Evolutionary conservation across 1,140 invertebrate genomes (phyloP).

Genomic region (Zaprionus ornatus): DNA sequence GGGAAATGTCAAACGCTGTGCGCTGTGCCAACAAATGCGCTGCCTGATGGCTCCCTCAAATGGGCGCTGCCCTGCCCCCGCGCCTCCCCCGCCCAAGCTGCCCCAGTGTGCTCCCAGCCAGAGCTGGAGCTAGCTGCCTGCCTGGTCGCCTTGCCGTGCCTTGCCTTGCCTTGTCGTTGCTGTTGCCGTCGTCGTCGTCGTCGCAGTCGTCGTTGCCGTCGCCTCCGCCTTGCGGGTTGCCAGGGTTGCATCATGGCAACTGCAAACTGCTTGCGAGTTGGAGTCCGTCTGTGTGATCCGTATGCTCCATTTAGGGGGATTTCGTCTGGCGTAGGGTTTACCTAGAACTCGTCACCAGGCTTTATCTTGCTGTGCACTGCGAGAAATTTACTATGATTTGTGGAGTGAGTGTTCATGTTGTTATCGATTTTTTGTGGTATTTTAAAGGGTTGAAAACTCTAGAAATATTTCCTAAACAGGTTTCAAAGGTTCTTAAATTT

Average conservation of each 20-base stretch:
- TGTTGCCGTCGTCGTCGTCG: slow-evolving; percentile 32
- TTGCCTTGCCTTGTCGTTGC: slow-evolving; percentile 37
- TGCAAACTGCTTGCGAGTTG: slow-evolving; percentile 18
- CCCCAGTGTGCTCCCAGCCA: slow-evolving; percentile 32
- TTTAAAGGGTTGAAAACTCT: background rate
- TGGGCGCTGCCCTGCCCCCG: slow-evolving; percentile 62
- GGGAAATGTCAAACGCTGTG: slow-evolving; percentile 80
- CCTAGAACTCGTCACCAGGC: background rate
- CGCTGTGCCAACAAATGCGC: slow-evolving; percentile 58
- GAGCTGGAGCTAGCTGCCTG: slow-evolving; percentile 60
- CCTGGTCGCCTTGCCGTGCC: slow-evolving; percentile 51
- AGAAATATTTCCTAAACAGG: background rate
- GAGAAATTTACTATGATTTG: background rate
- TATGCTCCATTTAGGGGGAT: background rate
- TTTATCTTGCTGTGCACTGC: slow-evolving; percentile 1
- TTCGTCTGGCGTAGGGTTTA: slow-evolving; percentile 7
- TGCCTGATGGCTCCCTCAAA: slow-evolving; percentile 80
- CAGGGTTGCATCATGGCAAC: slow-evolving; percentile 42
- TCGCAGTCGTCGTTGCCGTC: slow-evolving; percentile 45
- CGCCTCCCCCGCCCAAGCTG: slow-evolving; percentile 24
- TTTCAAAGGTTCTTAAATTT: background rate
- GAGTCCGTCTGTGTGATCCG: background rate
- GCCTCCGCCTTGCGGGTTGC: slow-evolving; percentile 41
- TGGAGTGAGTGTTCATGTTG: background rate
- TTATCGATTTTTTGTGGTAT: background rate